A percentile compares a stretch with the other conserved stretches of the same genome.
phyloP scores from a whole-genome alignment of 2,888 invertebrate genomes.

The Ptilodon capucinus region DNA sequence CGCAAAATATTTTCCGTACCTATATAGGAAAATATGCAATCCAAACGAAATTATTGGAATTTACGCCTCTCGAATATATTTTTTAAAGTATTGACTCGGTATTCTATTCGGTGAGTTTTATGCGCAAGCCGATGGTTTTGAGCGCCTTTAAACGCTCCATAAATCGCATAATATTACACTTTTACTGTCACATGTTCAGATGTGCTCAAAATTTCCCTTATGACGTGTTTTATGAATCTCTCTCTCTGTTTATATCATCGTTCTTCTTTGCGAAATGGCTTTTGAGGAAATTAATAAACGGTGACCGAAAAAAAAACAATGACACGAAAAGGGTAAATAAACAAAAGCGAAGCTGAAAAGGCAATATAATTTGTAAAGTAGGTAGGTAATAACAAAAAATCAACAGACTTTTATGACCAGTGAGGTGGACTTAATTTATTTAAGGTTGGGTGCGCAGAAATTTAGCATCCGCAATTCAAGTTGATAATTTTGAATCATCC shows the following conservation, averaged over 20 bases:
- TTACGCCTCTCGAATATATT: slow-evolving; percentile 16
- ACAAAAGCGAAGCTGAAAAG: slow-evolving; percentile 13
- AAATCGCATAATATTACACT: slow-evolving; percentile 59
- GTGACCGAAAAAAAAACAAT: slow-evolving; percentile 19
- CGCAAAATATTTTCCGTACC: slow-evolving; percentile 27
- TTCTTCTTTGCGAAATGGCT: slow-evolving; percentile 2
- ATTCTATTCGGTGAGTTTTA: slow-evolving; percentile 48
- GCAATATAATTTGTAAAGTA: slow-evolving; percentile 26
- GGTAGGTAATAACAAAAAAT: slow-evolving; percentile 35
- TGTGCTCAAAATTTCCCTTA: slow-evolving; percentile 16
- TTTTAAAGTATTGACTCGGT: slow-evolving; percentile 33
- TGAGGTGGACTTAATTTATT: slow-evolving; percentile 36
- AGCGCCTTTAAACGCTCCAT: slow-evolving; percentile 53
- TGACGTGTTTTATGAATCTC: slow-evolving; percentile 9
- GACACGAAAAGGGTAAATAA: slow-evolving; percentile 22
- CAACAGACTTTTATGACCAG: slow-evolving; percentile 33
- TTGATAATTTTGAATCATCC: too few species aligned
- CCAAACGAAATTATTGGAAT: slow-evolving; percentile 19
- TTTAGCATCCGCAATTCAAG: too few species aligned
- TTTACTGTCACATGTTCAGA: slow-evolving; percentile 47
- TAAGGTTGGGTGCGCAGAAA: slow-evolving; percentile 7
- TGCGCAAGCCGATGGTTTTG: slow-evolving; percentile 49
- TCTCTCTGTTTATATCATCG: slow-evolving; percentile 3
- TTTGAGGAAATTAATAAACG: slow-evolving; percentile 21
- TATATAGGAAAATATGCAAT: slow-evolving; percentile 25